These are phyloP conservation scores for Ennomos fuscantarius DNA, from an alignment of 2,888 invertebrate species.

Conservation along the genomic window DNA sequence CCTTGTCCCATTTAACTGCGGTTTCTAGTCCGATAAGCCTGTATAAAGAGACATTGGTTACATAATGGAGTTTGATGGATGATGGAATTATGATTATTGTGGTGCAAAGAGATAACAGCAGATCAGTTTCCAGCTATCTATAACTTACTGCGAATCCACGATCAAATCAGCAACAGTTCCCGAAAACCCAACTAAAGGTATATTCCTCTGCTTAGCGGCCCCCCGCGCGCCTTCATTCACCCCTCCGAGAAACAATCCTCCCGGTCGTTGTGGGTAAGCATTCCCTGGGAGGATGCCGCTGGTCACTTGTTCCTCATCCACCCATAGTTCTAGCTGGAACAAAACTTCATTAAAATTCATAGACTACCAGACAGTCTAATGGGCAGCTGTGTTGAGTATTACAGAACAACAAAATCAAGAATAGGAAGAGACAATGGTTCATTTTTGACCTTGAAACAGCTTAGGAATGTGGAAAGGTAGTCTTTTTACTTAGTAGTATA, in stretches of 20 bases:
- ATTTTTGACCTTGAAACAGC: too few species aligned
- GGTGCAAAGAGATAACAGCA: too few species aligned
- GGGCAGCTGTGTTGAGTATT: too few species aligned
- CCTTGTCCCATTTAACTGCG: constrained; percentile 59
- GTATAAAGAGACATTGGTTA: constrained; percentile 3
- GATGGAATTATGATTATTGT: too few species aligned
- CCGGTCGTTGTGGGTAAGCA: constrained; percentile 70
- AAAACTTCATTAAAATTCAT: constrained; percentile 5
- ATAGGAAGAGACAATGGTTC: too few species aligned
- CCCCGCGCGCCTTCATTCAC: constrained; percentile 83
- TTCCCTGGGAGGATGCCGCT: constrained; percentile 82
- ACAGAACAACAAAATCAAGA: too few species aligned
- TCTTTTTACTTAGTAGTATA: too few species aligned
- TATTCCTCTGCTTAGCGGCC: constrained; percentile 83
- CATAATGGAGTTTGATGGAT: too few species aligned
- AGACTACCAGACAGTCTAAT: too few species aligned
- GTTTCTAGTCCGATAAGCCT: constrained; percentile 66
- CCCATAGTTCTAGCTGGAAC: constrained; percentile 86
- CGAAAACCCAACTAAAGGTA: constrained; percentile 83
- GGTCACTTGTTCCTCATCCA: constrained; percentile 89
- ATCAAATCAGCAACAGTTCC: constrained; percentile 95
- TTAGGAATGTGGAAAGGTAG: too few species aligned
- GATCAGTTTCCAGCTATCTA: too few species aligned
- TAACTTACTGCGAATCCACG: constrained; percentile 90
- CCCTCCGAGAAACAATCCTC: constrained; percentile 92